Conservation (phyloP, 2,113 vertebrate species). For the Erythrolamprus reginae region DNA sequence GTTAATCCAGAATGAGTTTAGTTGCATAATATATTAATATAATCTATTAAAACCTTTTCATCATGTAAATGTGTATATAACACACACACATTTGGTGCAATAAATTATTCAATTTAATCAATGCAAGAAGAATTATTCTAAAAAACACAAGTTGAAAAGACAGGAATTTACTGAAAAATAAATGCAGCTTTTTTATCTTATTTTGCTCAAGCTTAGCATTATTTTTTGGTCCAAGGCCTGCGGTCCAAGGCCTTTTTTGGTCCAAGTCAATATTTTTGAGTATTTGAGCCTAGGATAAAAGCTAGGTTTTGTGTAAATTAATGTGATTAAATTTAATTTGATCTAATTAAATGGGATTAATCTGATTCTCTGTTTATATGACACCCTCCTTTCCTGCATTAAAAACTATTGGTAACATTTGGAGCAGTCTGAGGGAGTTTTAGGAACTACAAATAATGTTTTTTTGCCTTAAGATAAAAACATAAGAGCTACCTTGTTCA, state of each 20-base stretch:
- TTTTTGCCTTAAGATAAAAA: not conserved
- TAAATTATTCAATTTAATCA: not conserved
- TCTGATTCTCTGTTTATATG: not conserved
- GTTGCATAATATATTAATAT: not conserved
- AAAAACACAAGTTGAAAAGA: not conserved
- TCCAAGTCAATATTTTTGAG: not conserved
- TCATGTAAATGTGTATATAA: not conserved
- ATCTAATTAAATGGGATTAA: not conserved
- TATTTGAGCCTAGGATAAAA: not conserved
- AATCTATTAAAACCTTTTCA: not conserved
- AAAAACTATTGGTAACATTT: not conserved
- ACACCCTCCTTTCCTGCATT: not conserved
- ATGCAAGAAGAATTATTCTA: not conserved
- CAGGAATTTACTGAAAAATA: not conserved
- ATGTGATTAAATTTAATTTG: not conserved
- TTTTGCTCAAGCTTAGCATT: not conserved
- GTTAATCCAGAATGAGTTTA: not conserved
- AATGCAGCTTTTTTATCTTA: not conserved
- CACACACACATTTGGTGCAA: not conserved
- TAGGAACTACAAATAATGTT: not conserved
- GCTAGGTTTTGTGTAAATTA: not conserved
- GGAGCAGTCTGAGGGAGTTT: not conserved
- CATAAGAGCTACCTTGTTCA: not conserved
- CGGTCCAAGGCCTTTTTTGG: not conserved
- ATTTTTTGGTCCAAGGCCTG: not conserved